Percentiles rank a stretch among this genome's conserved stretches.
Conservation (phyloP, 2,888 invertebrate species). For the Hermaeophaga mercurialis region DNA sequence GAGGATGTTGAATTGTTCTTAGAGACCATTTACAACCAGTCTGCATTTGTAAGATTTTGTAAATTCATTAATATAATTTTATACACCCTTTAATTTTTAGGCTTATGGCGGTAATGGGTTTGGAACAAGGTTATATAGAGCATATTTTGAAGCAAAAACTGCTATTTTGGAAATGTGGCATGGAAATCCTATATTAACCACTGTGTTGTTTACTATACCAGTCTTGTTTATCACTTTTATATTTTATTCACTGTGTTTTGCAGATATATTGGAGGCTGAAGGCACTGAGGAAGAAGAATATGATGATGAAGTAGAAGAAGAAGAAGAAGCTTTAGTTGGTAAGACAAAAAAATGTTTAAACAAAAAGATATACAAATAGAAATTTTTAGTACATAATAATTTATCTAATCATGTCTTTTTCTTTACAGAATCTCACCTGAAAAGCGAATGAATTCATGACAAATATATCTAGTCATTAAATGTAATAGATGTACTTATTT, state of each 20-base stretch:
- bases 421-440: slow-evolving; percentile 55
- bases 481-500: slow-evolving; percentile 17
- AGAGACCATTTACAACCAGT: slow-evolving; percentile 76
- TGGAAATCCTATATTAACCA: slow-evolving; percentile 91
- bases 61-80: slow-evolving; percentile 46
- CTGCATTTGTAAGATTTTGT: slow-evolving; percentile 70
- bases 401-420: slow-evolving; percentile 16
- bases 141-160: slow-evolving; percentile 82
- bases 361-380: slow-evolving; percentile 9
- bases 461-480: slow-evolving; percentile 25
- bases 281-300: slow-evolving; percentile 71
- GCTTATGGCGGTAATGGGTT: slow-evolving; percentile 85
- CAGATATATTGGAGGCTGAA: slow-evolving; percentile 91
- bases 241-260: slow-evolving; percentile 94
- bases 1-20: slow-evolving; percentile 77
- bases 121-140: slow-evolving; percentile 75
- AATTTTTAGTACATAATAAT: background rate
- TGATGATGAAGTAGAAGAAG: slow-evolving; percentile 12
- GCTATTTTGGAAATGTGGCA: slow-evolving; percentile 85
- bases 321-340: slow-evolving; percentile 8
- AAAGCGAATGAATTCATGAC: slow-evolving; percentile 54
- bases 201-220: slow-evolving; percentile 92
- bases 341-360: slow-evolving; percentile 6
- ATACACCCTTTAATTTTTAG: slow-evolving; percentile 57
- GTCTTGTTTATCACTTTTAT: slow-evolving; percentile 92